Evolutionary conservation across 2,113 vertebrate genomes (phyloP), one percentile per base, ranked within the genome.

Genomic region (Furnarius figulus): DNA sequence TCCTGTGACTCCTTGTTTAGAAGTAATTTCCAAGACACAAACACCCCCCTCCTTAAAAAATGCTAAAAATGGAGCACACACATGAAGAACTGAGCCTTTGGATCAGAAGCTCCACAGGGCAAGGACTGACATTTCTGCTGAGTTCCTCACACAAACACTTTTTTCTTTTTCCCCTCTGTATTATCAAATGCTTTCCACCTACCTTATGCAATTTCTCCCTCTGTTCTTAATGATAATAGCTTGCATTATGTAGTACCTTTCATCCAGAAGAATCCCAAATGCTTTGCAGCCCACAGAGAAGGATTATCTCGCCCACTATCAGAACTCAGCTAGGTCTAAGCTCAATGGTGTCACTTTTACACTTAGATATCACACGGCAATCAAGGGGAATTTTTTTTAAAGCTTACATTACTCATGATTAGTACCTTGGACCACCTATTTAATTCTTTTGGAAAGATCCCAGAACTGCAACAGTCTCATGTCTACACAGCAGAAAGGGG

Each of bases 181-280:
- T 97, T 96, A 95, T 62, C 95, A 95, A 94, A 91, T 85, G 85
- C 72, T 59, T 96, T 90, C 91, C 94, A 77, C 97, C 95, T 96
- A 97, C 95, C 40, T 96, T 67, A 79, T 72, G 47, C 91, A 97
- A 95, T 96, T 97, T 97, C 84, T 85, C 75, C 46, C 77, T 92
- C 93, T 96, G 72, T 75, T 97, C 65, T 89, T 95, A 92, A 94
- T 76, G 94, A 97, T 93, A 97, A 93, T 92, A 95, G 93, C 88
- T 94, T 93, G 73, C 66, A 94, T 97, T 93, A 94, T 93, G n/a
- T 82, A 93, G 84, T 71, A 95, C 90, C 74, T 96, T 95, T 97
- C 94, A 95, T 94, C 75, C 87, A 96, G 94, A 96, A 97, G 93
- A 94, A 94, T 95, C 90, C 80, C 94, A 96, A 96, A 97, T 88